phyloP scores from a whole-genome alignment of 1,140 invertebrate species.

The Plodia interpunctella region DNA sequence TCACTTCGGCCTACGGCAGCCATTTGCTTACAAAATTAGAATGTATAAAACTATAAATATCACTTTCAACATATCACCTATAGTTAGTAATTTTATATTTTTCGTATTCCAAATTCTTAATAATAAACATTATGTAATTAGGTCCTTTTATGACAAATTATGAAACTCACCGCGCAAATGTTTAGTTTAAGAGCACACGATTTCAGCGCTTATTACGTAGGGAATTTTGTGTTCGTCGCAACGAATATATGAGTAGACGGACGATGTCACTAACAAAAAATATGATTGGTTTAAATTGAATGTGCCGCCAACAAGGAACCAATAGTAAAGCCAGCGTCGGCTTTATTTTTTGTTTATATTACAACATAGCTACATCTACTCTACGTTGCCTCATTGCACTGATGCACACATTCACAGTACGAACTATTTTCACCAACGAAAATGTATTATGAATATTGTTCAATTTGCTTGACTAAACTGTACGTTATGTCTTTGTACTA shows the following conservation, averaged over 20 bases:
- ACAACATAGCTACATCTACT: conserved; percentile 42
- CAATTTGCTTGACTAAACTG: conserved; percentile 4
- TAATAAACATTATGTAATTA: neutral
- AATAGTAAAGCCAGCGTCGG: conserved; percentile 46
- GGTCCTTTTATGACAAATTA: conserved; percentile 9
- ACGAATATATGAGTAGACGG: conserved; percentile 52
- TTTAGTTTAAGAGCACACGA: conserved; percentile 67
- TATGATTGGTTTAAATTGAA: conserved; percentile 62
- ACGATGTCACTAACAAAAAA: conserved; percentile 48
- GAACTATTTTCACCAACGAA: conserved; percentile 27
- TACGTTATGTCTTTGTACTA: neutral
- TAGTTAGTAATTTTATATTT: neutral
- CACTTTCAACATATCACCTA: conserved; percentile 19
- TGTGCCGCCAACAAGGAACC: conserved; percentile 49
- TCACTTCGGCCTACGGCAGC: conserved; percentile 73
- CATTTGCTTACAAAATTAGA: conserved; percentile 76
- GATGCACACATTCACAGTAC: conserved; percentile 40
- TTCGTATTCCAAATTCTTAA: neutral
- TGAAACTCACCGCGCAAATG: conserved; percentile 64
- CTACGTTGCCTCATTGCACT: conserved; percentile 40
- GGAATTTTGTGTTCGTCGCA: conserved; percentile 62
- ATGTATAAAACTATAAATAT: conserved; percentile 60
- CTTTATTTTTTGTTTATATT: conserved; percentile 75
- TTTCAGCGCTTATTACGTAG: conserved; percentile 76
- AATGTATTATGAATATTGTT: neutral